phyloP scores from a whole-genome alignment of 2,888 invertebrate genomes.

The Yponomeuta malinellus region DNA sequence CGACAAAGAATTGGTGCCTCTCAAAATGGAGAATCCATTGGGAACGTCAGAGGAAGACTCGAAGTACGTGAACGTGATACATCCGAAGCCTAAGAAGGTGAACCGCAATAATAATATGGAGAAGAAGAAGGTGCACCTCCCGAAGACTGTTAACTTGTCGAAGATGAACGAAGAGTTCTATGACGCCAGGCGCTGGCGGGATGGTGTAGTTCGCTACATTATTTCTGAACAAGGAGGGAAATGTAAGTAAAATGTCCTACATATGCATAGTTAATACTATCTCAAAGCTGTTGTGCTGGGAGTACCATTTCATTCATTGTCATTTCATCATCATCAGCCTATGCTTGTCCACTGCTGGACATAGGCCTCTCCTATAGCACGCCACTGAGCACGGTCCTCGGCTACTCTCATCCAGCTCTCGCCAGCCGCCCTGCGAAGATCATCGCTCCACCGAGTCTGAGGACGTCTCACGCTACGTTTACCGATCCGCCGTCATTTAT shows the following conservation, averaged over 20 bases:
- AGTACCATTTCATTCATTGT: too few relatives aligned
- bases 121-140: conserved; percentile 19
- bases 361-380: too few relatives aligned
- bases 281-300: too few relatives aligned
- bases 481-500: too few relatives aligned
- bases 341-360: too few relatives aligned
- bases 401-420: too few relatives aligned
- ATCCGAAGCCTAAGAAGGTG: conserved; percentile 1
- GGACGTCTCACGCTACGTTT: too few relatives aligned
- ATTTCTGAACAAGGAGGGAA: conserved; percentile 28
- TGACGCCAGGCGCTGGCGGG: conserved; percentile 49
- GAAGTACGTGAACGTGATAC: neutral
- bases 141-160: conserved; percentile 34
- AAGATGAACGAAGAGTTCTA: conserved; percentile 55
- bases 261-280: too few relatives aligned
- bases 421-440: too few relatives aligned
- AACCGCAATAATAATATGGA: neutral
- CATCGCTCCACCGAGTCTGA: too few relatives aligned
- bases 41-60: neutral
- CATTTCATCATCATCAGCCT: too few relatives aligned
- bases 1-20: neutral
- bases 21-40: neutral
- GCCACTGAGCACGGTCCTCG: too few relatives aligned
- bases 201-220: conserved; percentile 39
- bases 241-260: neutral